Percentiles rank a stretch among this genome's conserved stretches.
phyloP scores from a whole-genome alignment of 2,797 vertebrate genomes.

The Aldrovandia affinis region DNA sequence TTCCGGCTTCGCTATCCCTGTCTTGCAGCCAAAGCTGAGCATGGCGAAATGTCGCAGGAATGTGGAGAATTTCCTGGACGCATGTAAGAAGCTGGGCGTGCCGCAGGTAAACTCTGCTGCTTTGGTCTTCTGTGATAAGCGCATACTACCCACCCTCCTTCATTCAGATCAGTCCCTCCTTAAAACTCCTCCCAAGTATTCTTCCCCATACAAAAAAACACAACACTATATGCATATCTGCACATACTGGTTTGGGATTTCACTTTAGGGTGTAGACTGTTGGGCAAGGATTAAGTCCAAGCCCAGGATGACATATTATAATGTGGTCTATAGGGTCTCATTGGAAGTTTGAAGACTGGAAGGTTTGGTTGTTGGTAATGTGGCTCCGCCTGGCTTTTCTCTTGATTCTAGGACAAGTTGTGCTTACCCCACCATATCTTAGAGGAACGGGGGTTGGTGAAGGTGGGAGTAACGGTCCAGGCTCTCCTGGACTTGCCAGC shows the following conservation, averaged over 20 bases:
- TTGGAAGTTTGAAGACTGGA: background rate
- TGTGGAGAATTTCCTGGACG: slow-evolving; percentile 97
- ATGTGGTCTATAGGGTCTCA: background rate
- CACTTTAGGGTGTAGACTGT: background rate
- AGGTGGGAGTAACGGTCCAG: slow-evolving; percentile 92
- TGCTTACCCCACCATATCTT: slow-evolving; percentile 98
- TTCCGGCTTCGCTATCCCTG: slow-evolving; percentile 9
- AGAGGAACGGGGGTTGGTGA: slow-evolving; percentile 93
- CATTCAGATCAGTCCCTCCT: background rate
- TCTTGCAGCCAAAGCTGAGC: slow-evolving; percentile 92
- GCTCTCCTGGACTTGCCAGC: slow-evolving; percentile 90
- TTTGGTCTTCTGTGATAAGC: background rate
- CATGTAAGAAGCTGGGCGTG: slow-evolving; percentile 96
- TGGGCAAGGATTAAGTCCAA: background rate
- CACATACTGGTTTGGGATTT: background rate
- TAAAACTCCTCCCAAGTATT: background rate
- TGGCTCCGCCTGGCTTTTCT: background rate
- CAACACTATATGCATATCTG: background rate
- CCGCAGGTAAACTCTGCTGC: slow-evolving; percentile 80
- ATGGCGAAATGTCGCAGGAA: slow-evolving; percentile 99
- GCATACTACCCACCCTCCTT: background rate
- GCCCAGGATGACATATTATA: background rate
- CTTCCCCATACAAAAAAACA: background rate
- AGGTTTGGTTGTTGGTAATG: background rate
- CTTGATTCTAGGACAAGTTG: slow-evolving; percentile 84